Evolutionary conservation across 2,888 invertebrate genomes (phyloP).

Genomic region (Xanthostigma xanthostigma): DNA sequence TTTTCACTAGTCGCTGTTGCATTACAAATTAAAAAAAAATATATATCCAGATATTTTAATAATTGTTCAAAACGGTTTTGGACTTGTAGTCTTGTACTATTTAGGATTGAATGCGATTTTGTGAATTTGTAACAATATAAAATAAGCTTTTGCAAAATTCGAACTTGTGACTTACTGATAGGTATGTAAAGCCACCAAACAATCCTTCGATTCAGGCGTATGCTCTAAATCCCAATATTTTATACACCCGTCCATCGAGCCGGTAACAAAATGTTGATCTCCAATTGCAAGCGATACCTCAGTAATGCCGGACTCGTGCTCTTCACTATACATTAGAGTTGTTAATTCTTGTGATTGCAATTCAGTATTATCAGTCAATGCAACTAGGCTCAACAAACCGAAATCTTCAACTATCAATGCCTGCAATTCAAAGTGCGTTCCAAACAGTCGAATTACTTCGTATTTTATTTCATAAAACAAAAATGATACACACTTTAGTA

Average conservation of each 20-base stretch:
- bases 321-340: not conserved
- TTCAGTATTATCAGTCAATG: slow-evolving; percentile 1
- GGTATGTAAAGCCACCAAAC: not conserved
- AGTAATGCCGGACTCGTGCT: not conserved
- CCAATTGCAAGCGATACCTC: not conserved
- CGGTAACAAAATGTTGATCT: not conserved
- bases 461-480: too few relatives aligned
- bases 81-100: too few relatives aligned
- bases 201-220: slow-evolving; percentile 1
- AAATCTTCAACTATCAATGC: not conserved
- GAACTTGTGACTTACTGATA: not conserved
- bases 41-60: too few relatives aligned
- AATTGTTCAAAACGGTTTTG: too few relatives aligned
- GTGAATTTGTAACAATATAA: too few relatives aligned
- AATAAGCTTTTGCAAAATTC: not conserved
- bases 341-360: not conserved
- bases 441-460: too few relatives aligned
- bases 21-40: too few relatives aligned
- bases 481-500: not conserved
- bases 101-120: too few relatives aligned
- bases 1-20: too few relatives aligned
- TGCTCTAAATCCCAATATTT: slow-evolving; percentile 2
- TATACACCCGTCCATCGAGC: not conserved
- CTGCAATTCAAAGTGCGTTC: not conserved
- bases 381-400: not conserved